Base-by-base conservation (phyloP, 1,140 invertebrate species). In the Mycetomoellerius zeteki region DNA sequence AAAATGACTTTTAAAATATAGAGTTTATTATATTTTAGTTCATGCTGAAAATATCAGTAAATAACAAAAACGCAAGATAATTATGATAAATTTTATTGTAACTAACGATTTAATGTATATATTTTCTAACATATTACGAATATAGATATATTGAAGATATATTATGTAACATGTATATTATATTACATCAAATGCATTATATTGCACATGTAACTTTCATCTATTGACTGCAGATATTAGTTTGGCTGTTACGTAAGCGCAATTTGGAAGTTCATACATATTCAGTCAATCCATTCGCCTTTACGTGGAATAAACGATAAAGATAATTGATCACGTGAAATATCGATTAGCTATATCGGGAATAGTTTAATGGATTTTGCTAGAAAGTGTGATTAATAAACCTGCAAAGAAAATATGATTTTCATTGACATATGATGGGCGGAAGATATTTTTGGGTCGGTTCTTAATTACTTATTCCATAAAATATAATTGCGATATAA, bases 401-500 rank as follows among this genome's bases (percentile, higher is more conserved):
- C 27, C 84, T 58, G 86, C 16, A 76, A 72, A 67, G 90, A 84
- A 89, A 89, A 90, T 91, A 85, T 84, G 88, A 86, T 77, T 85
- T 88, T 82, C 86, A 86, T 69, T 86, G 75, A 78, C 77, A 69
- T 43, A 37, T 78, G 77, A 86, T 82, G 62, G 77, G 60, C 85
- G 54, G 64, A 81, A 81, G 77, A 65, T 33, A 87, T 86, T 82
- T 58, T 62, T 43, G 65, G 85, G 50, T 30, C 27, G 54, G 86
- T 81, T 64, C 81, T 85, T 91, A 89, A 90, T 92, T 92, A 86
- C 89, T 91, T 86, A 92, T 88, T 87, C 89, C 89, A 69, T 62
- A 60, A 27, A 60, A 86, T 24, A 60, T 50, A 50, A 50, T 84
- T 37, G 47, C 54, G 3, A n/a, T 60, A 76, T 91, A 92, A 92